Percentiles rank a stretch among this genome's conserved stretches.
phyloP scores from a whole-genome alignment of 37 sponge, comb jelly and placozoan genomes.

The Cliona cf. orientalis region DNA sequence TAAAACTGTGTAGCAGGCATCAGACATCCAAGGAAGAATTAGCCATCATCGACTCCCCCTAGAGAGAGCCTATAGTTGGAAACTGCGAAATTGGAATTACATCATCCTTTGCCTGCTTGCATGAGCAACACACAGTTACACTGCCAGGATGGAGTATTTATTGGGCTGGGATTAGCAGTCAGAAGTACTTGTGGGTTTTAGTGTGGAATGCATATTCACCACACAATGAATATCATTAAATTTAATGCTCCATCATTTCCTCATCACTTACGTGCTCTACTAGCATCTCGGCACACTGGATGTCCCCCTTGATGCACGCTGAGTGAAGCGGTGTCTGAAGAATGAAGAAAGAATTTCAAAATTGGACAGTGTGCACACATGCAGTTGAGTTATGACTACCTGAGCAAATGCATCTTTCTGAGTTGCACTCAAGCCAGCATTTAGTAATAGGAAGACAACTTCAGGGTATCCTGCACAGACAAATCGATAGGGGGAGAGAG shows the following conservation, averaged over 20 bases:
- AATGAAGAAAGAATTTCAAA: not conserved
- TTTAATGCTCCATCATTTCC: too few relatives aligned
- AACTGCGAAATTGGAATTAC: slow-evolving; percentile 74
- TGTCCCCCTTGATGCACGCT: slow-evolving; percentile 75
- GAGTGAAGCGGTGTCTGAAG: slow-evolving; percentile 81
- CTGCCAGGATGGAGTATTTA: not conserved
- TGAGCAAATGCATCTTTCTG: slow-evolving; percentile 82
- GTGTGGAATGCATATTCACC: not conserved
- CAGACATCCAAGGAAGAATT: slow-evolving; percentile 89
- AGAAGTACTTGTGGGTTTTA: slow-evolving; percentile 8
- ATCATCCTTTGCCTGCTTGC: slow-evolving; percentile 53
- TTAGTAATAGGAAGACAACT: slow-evolving; percentile 65
- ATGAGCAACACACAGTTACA: not conserved
- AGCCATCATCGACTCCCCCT: slow-evolving; percentile 75
- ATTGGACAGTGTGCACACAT: not conserved
- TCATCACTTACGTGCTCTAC: slow-evolving; percentile 66
- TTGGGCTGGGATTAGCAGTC: not conserved
- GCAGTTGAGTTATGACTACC: too few relatives aligned
- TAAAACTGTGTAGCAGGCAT: too few relatives aligned
- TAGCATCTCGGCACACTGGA: slow-evolving; percentile 80
- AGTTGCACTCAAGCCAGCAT: slow-evolving; percentile 74
- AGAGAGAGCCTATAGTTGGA: slow-evolving; percentile 60
- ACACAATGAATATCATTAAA: slow-evolving; percentile 13
- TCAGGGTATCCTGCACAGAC: slow-evolving; percentile 69
- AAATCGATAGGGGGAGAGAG: not conserved